Evolutionary conservation across 2,888 invertebrate genomes (phyloP).

Genomic region (Dasypolia templi): DNA sequence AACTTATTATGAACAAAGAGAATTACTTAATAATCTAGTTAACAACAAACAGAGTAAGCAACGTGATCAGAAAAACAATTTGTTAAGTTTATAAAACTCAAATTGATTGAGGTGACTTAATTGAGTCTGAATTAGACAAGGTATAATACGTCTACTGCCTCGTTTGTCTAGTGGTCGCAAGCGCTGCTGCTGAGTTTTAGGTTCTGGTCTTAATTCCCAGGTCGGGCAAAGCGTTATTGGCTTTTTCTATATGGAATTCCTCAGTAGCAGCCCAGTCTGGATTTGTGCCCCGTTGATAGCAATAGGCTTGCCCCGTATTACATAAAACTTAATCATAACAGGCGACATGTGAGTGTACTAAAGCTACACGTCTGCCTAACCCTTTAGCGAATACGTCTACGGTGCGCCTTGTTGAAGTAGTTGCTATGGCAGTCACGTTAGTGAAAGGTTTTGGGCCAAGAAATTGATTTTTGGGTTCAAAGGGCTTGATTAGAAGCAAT

Average conservation of each 20-base stretch:
- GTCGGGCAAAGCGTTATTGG: too few relatives aligned
- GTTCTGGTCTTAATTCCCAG: too few relatives aligned
- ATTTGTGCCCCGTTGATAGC: too few relatives aligned
- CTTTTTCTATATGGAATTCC: too few relatives aligned
- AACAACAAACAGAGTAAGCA: slow-evolving; percentile 15
- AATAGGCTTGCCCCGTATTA: too few relatives aligned
- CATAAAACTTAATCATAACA: too few relatives aligned
- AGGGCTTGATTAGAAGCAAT: slow-evolving; percentile 20
- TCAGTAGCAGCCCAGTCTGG: too few relatives aligned
- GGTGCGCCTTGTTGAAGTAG: background rate
- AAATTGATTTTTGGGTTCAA: slow-evolving; percentile 26
- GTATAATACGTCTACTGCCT: too few relatives aligned
- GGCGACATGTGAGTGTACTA: too few relatives aligned
- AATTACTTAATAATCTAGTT: slow-evolving; percentile 49
- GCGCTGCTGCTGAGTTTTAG: too few relatives aligned
- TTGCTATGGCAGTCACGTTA: slow-evolving; percentile 17
- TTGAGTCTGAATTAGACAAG: slow-evolving; percentile 22
- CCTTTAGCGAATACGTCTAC: background rate
- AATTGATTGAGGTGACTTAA: slow-evolving; percentile 40
- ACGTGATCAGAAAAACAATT: slow-evolving; percentile 40
- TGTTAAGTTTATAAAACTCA: slow-evolving; percentile 37
- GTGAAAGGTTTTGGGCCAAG: slow-evolving; percentile 8
- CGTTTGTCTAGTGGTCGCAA: too few relatives aligned
- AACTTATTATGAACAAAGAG: slow-evolving; percentile 46
- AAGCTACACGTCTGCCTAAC: background rate